Base-by-base conservation (phyloP, 2,888 invertebrate genomes). In the Idaea straminata region DNA sequence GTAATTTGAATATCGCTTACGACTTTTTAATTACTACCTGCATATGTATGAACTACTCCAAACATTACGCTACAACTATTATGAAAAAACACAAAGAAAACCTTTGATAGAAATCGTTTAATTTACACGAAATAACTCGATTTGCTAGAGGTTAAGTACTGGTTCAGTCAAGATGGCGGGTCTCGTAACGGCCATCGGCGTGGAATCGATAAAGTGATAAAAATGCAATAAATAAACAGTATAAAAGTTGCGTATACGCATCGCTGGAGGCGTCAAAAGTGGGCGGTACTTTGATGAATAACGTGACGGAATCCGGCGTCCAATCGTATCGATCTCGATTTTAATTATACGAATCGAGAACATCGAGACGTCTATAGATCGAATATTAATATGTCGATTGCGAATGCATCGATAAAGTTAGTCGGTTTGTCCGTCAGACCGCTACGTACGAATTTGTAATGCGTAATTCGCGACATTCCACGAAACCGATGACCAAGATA, bases 361-460 rank as follows among this genome's bases (percentile, higher is more conserved):
- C 89, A 88, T 88, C 88, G 84, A 83, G 81, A 83, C 87, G 84
- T 80, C 82, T 86, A 83, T 85, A 91, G 88, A 88, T 91, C 89
- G 90, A 91, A 91, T 92, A 88, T 91, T 91, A 92, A 91, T 89
- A 91, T 87, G 85, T 86, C 84, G 91, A 90, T 91, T 87, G 89
- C 87, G 84, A 83, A 80, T 75, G 83, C 78, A 77, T 72, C 78
- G 90, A 88, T 89, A 88, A 81, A 47, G 79, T 80, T 82, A 78
- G 73, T 79, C 77, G 79, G 79, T 78, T 86, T 88, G 88, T 88
- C 87, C 87, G 85, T 85, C 81, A 82, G 81, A 83, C 84, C 6
- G 59, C 59, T 16, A 59, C 59, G 59, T 25, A 34, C 34, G 84
- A 89, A 88, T 88, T 86, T 84, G 83, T 84, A 87, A 89, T 88